A percentile compares a stretch with the other conserved stretches of the same genome.
Evolutionary conservation across 1,140 invertebrate genomes (phyloP).

Genomic region (Drosophila kepulauana): DNA sequence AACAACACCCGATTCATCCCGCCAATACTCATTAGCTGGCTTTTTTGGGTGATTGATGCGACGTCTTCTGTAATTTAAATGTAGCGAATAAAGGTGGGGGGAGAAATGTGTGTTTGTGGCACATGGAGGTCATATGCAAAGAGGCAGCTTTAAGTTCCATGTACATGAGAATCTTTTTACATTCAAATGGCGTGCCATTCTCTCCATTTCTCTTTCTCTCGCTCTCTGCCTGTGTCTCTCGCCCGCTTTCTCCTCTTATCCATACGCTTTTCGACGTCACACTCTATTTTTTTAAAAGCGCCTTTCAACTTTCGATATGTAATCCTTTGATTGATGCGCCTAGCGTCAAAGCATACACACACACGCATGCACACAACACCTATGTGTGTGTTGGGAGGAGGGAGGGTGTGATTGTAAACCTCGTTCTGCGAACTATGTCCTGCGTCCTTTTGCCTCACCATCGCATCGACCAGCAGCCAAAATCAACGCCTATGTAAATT

Average conservation of each 20-base stretch:
- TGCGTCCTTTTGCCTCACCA: constrained; percentile 27
- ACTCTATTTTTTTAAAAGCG: constrained; percentile 57
- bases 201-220: background rate
- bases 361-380: constrained; percentile 12
- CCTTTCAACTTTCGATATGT: constrained; percentile 79
- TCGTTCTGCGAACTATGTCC: constrained; percentile 20
- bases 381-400: constrained; percentile 11
- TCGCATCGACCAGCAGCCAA: constrained; percentile 35
- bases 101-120: background rate
- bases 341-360: constrained; percentile 57
- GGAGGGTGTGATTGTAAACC: constrained; percentile 6
- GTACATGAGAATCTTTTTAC: constrained; percentile 65
- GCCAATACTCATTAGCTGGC: constrained; percentile 66
- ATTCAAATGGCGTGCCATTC: constrained; percentile 69
- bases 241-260: background rate
- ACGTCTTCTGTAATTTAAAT: constrained; percentile 68
- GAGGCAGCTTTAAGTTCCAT: constrained; percentile 62
- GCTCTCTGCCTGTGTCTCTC: constrained; percentile 1
- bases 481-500: constrained; percentile 81
- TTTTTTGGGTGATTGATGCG: constrained; percentile 65
- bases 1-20: constrained; percentile 8
- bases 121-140: constrained; percentile 27
- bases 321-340: constrained; percentile 80
- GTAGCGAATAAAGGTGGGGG: constrained; percentile 4
- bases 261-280: constrained; percentile 1